phyloP scores from a whole-genome alignment of 1,140 invertebrate species.

The Drosophila serrata region DNA sequence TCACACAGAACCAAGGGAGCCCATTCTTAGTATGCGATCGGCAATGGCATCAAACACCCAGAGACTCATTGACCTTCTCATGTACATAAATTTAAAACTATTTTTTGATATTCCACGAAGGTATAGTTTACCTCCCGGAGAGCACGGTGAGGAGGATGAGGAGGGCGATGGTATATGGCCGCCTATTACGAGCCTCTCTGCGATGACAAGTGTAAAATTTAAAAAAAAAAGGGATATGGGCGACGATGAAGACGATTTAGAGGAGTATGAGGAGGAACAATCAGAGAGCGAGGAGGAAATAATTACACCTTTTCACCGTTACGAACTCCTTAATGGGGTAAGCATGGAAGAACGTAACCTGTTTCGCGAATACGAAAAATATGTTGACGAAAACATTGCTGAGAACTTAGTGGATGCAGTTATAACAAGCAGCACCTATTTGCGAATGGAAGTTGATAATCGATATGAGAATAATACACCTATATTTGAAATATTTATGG shows the following conservation, averaged over 20 bases:
- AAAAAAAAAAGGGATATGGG: conserved; percentile 36
- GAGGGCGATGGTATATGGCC: conserved; percentile 57
- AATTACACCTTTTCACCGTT: conserved; percentile 54
- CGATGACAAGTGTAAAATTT: conserved; percentile 46
- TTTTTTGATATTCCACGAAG: conserved; percentile 86
- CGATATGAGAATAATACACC: conserved; percentile 80
- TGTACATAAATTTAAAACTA: conserved; percentile 87
- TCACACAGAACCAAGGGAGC: conserved; percentile 86
- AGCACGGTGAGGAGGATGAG: conserved; percentile 61
- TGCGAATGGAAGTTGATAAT: conserved; percentile 85
- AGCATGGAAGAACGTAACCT: conserved; percentile 48
- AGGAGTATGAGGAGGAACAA: conserved; percentile 58
- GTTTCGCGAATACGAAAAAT: conserved; percentile 87
- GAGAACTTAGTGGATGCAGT: conserved; percentile 87
- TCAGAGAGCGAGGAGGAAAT: conserved; percentile 59
- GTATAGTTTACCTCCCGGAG: conserved; percentile 47
- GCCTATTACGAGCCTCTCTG: conserved; percentile 46
- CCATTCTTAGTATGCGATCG: conserved; percentile 71
- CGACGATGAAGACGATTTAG: conserved; percentile 36
- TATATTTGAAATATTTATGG: conserved; percentile 88
- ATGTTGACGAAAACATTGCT: conserved; percentile 89
- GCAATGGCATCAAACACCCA: conserved; percentile 85
- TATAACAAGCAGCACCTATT: conserved; percentile 77
- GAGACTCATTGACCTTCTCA: conserved; percentile 86
- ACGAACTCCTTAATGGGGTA: conserved; percentile 60